Percentiles rank a stretch among this genome's conserved stretches.
These are phyloP conservation scores for Eidolon helvum DNA, from an alignment of 2,113 vertebrate genomes.

Conservation along the genomic window DNA sequence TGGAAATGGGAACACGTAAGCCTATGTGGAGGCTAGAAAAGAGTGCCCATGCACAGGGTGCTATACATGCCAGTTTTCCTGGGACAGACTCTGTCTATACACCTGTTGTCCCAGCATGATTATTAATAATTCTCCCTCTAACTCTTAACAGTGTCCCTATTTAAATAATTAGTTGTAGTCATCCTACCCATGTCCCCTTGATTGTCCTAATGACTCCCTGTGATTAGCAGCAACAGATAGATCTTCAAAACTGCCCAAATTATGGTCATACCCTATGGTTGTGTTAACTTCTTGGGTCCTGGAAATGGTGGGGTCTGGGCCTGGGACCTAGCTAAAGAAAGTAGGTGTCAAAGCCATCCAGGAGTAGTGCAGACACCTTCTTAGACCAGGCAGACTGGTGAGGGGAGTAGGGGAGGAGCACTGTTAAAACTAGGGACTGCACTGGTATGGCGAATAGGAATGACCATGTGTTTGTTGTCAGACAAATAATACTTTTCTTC, in stretches of 20 bases:
- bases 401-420: too few species aligned
- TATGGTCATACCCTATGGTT: neutral
- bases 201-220: neutral
- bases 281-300: neutral
- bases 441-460: neutral
- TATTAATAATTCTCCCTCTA: neutral
- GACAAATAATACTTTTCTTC: neutral
- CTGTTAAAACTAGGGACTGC: neutral
- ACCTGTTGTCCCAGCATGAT: neutral
- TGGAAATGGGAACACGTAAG: neutral
- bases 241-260: neutral
- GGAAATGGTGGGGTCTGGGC: neutral
- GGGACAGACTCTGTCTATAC: neutral
- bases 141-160: neutral
- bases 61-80: neutral
- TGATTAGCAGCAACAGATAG: neutral
- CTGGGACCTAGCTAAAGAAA: neutral
- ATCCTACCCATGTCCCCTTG: neutral
- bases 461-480: neutral
- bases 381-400: neutral
- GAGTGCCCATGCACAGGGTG: neutral
- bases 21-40: neutral
- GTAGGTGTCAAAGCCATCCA: neutral
- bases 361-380: neutral
- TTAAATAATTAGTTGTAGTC: neutral